A percentile compares a stretch with the other conserved stretches of the same genome.
Conservation (phyloP, 1,140 invertebrate species). For the Batillaria attramentaria region DNA sequence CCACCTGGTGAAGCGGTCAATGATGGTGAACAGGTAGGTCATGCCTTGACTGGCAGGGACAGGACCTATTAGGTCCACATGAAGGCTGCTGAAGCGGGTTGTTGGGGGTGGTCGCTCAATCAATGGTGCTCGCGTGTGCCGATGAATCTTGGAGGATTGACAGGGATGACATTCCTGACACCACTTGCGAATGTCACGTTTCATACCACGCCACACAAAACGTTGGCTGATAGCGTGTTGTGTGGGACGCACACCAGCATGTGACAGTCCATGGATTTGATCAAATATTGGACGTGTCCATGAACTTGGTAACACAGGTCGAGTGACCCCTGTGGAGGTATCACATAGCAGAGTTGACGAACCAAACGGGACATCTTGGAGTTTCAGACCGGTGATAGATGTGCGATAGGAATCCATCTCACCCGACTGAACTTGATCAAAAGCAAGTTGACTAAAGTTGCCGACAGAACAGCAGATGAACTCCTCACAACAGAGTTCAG, state of each 20-base stretch:
- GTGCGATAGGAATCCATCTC: constrained; percentile 4
- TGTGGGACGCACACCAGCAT: constrained; percentile 1
- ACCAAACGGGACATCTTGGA: background rate
- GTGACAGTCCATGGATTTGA: constrained; percentile 26
- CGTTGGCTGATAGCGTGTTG: constrained; percentile 1
- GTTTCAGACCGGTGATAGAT: background rate
- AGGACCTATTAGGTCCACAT: constrained; percentile 74
- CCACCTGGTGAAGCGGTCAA: constrained; percentile 64
- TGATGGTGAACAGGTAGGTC: constrained; percentile 68
- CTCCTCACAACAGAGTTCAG: constrained; percentile 5
- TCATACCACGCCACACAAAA: constrained; percentile 20
- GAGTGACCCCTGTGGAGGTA: background rate
- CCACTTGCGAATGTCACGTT: constrained; percentile 24
- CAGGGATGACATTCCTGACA: constrained; percentile 18
- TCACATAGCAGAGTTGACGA: background rate
- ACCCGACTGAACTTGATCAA: background rate
- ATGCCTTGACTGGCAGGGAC: constrained; percentile 64
- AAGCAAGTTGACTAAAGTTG: background rate
- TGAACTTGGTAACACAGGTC: background rate
- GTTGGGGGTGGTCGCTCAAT: constrained; percentile 19
- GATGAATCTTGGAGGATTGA: constrained; percentile 9
- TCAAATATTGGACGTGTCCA: constrained; percentile 9
- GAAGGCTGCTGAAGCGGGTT: constrained; percentile 66
- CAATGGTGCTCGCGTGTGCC: constrained; percentile 15
- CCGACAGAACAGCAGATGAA: background rate